Base-by-base conservation (phyloP, 1,140 invertebrate species). In the Pseudomyrmex cubaensis region DNA sequence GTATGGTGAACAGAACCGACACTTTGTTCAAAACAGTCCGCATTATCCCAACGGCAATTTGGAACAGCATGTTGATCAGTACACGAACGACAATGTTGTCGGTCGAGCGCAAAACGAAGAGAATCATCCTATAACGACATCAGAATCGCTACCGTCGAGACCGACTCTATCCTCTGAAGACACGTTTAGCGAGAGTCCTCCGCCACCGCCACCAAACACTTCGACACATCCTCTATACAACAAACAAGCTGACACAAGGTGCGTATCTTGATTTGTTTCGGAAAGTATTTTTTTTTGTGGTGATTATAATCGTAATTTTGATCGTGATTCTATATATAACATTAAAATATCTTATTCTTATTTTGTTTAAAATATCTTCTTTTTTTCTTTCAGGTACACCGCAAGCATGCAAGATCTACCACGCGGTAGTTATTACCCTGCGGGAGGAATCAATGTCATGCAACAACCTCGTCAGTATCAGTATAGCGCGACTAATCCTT, bases 341-440 rank as follows among this genome's bases (percentile, higher is more conserved):
- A 46, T 2, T 35, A 13, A 61, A 69, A 78, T 62, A 12, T 56
- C 13, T 61, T 13, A n/a, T n/a, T n/a, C n/a, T n/a, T n/a, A n/a
- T n/a, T n/a, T n/a, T n/a, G n/a, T n/a, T 2, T 35, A 13, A 61
- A 69, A 78, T 62, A 12, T 56, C 13, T 61, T 13, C 35, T 52
- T 52, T 52, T 2, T 52, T 9, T 52, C 5, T 82, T 84, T 8
- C 46, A 94, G 95, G 82, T 96, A 95, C 73, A 95, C 96, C 12
- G 97, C 97, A 10, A 97, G 96, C 90, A 95, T 96, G 84, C 95
- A 96, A 85, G 97, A 97, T 93, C 96, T 96, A 35, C 97, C 97
- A 0, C 96, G 96, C 89, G 97, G 97, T 88, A 95, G 96, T 48
- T 97, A 97, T 91, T 96, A 97, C 94, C 95, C 96, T 35, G 92